Evolutionary conservation across 2,888 invertebrate species (phyloP).

Genomic region (Caenorhabditis afra): DNA sequence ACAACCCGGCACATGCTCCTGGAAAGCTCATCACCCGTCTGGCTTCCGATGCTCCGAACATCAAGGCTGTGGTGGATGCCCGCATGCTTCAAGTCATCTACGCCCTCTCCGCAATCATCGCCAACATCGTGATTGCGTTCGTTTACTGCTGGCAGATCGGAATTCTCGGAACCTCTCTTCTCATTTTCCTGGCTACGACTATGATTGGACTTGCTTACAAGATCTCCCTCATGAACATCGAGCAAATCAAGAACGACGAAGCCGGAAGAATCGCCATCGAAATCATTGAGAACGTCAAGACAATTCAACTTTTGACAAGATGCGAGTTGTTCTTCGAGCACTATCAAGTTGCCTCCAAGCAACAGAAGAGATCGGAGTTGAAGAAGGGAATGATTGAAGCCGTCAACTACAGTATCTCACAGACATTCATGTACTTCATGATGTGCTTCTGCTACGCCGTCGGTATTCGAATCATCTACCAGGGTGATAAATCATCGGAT

Average conservation of each 20-base stretch:
- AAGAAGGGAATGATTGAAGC: constrained; percentile 70
- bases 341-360: constrained; percentile 70
- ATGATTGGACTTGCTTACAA: constrained; percentile 82
- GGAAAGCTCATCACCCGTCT: constrained; percentile 81
- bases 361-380: constrained; percentile 65
- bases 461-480: constrained; percentile 70
- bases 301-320: constrained; percentile 81
- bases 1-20: constrained; percentile 81
- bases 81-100: constrained; percentile 81
- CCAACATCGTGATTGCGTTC: constrained; percentile 81
- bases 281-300: constrained; percentile 82
- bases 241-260: constrained; percentile 81
- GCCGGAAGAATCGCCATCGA: constrained; percentile 83
- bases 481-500: constrained; percentile 59
- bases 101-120: constrained; percentile 80
- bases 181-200: constrained; percentile 80
- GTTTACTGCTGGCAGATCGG: constrained; percentile 81
- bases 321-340: constrained; percentile 80
- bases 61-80: constrained; percentile 81
- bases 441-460: constrained; percentile 68
- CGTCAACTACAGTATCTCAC: constrained; percentile 71
- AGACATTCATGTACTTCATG: constrained; percentile 73
- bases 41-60: constrained; percentile 82
- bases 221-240: constrained; percentile 80
- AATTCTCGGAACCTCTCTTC: constrained; percentile 73